Evolutionary conservation across 2,113 vertebrate genomes (phyloP).

Genomic region (Bambusicola thoracicus): DNA sequence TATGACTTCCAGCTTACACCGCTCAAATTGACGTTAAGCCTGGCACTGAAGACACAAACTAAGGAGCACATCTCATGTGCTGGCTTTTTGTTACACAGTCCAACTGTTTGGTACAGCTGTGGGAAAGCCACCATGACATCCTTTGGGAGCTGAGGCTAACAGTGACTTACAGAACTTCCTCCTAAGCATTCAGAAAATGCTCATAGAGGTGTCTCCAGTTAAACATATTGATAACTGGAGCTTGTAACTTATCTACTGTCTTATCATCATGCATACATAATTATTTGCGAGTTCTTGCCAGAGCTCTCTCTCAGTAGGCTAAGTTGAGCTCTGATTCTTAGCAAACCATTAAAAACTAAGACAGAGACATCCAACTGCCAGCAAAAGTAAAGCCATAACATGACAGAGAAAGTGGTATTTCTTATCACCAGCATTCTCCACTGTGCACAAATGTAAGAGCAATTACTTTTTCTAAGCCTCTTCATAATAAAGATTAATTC

Average conservation of each 20-base stretch:
- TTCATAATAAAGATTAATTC: not conserved
- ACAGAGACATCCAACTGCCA: not conserved
- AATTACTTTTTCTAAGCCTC: not conserved
- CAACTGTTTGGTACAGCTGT: not conserved
- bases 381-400: not conserved
- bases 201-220: rapidly evolving
- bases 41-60: not conserved
- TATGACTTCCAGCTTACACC: not conserved
- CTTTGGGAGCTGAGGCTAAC: not conserved
- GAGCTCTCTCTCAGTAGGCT: not conserved
- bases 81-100: not conserved
- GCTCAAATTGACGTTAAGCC: not conserved
- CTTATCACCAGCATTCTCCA: not conserved
- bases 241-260: not conserved
- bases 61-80: rapidly evolving
- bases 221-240: not conserved
- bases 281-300: not conserved
- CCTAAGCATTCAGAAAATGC: not conserved
- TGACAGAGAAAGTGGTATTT: not conserved
- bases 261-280: not conserved
- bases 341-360: not conserved
- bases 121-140: not conserved
- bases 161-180: not conserved
- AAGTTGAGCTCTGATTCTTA: not conserved
- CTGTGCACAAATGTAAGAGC: not conserved